A percentile compares a stretch with the other conserved stretches of the same genome.
These are phyloP conservation scores for Solen grandis DNA, from an alignment of 1,140 invertebrate species.

Conservation along the genomic window DNA sequence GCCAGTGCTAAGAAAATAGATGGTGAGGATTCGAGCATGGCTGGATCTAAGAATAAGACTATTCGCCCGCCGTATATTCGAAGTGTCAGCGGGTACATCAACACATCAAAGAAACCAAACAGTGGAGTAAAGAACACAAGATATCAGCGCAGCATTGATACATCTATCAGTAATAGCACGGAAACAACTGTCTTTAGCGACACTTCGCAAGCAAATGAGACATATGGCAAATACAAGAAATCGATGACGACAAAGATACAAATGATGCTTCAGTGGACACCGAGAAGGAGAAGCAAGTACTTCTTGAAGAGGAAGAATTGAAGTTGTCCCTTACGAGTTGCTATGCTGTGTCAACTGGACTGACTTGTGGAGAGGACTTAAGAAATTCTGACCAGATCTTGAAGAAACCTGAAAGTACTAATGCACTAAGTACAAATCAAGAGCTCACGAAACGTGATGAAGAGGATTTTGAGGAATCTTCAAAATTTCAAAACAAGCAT, in stretches of 20 bases:
- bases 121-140: background rate
- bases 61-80: slow-evolving; percentile 25
- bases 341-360: no score
- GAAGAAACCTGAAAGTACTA: no score
- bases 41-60: background rate
- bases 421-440: no score
- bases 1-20: background rate
- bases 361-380: no score
- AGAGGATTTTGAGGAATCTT: no score
- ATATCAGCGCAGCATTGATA: slow-evolving; percentile 22
- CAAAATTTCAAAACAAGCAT: no score
- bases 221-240: slow-evolving; percentile 42
- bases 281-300: no score
- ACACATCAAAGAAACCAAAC: background rate
- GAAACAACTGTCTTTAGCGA: slow-evolving; percentile 43
- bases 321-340: no score
- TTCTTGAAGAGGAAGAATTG: no score
- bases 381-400: no score
- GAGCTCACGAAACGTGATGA: no score
- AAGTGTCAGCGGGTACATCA: slow-evolving; percentile 39
- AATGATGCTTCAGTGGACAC: no score
- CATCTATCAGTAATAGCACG: slow-evolving; percentile 34
- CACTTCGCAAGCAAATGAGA: slow-evolving; percentile 15
- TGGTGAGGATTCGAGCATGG: slow-evolving; percentile 1
- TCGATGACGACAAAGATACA: background rate